Percentiles rank a stretch among this genome's conserved stretches.
Conservation (phyloP, 1,140 invertebrate genomes). For the Tetranychus urticae region DNA sequence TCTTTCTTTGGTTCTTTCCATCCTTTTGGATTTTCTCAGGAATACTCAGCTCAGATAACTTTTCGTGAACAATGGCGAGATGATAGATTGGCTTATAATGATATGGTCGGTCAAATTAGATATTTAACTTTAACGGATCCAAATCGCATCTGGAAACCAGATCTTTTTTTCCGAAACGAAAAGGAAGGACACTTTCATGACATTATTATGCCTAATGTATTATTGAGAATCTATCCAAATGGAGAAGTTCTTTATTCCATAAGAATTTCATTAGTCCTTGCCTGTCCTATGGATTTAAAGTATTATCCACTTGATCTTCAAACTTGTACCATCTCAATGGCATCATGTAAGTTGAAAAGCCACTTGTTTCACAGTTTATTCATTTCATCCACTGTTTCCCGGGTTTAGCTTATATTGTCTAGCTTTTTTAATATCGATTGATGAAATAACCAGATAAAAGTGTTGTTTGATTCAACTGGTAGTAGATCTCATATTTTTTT, state of each 20-base stretch:
- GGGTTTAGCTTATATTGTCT: no score
- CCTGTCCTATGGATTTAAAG: conserved; percentile 87
- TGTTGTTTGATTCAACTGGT: no score
- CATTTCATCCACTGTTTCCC: no score
- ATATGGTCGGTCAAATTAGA: conserved; percentile 13
- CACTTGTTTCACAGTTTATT: no score
- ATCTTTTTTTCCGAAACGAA: conserved; percentile 29
- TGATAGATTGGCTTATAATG: conserved; percentile 13
- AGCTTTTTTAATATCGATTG: no score
- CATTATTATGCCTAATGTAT: conserved; percentile 21
- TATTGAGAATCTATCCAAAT: conserved; percentile 24
- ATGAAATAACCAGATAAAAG: no score
- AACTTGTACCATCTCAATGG: conserved; percentile 72
- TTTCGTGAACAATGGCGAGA: conserved; percentile 26
- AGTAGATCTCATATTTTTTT: no score
- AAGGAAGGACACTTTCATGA: conserved; percentile 25
- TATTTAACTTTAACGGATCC: conserved; percentile 21
- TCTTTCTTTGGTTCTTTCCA: not conserved
- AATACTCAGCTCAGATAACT: conserved; percentile 23
- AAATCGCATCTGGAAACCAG: conserved; percentile 26
- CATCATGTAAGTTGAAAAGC: conserved; percentile 55
- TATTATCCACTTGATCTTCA: conserved; percentile 80
- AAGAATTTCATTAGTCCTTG: conserved; percentile 31
- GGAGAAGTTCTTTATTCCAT: conserved; percentile 26
- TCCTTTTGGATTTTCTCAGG: not conserved